Evolutionary conservation across 2,888 invertebrate species (phyloP), one percentile per base, ranked within the genome.

Genomic region (Tipula lateralis): DNA sequence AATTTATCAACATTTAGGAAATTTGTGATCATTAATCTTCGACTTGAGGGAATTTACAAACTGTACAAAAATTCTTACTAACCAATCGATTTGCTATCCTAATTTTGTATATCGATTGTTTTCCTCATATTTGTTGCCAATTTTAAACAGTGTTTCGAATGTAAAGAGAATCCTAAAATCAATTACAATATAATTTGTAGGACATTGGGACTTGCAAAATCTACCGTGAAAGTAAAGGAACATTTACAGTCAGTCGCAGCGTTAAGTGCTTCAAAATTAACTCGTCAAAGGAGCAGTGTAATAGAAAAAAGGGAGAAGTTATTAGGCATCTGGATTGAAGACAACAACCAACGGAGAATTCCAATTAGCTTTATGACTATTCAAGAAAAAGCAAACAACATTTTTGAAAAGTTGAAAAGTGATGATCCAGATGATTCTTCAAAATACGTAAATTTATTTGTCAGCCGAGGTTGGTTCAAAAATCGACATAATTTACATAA

Each of bases 301-400:
- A 86, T 86, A 85, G 85, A 86, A 86, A 86, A 86, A 84, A 86
- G 86, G 85, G 86, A 86, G 84, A 86, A 85, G 85, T 84, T 86
- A 85, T 85, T 86, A 80, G 84, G 83, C 84, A 86, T 86, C 84
- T 87, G 86, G 85, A 86, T 86, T 85, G 86, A 86, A 84, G 86
- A 86, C 66, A 85, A 86, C 84, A 85, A 85, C 84, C n/a, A 86
- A 84, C 85, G 85, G 85, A 86, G 84, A 50, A n/a, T n/a, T n/a
- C 86, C 87, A 86, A 86, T 87, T 85, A 86, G 86, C 84, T 85
- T 85, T 86, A 86, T 86, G 86, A 86, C 85, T 85, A 86, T 87
- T 85, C 86, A 86, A 85, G 86, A 87, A 86, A 86, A 87, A 85
- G 86, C 87, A 84, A 84, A 81, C 86, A 86, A 84, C 85, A 86